These are phyloP conservation scores for Tachysurus vachellii DNA, from an alignment of 2,113 vertebrate genomes.

Conservation along the genomic window DNA sequence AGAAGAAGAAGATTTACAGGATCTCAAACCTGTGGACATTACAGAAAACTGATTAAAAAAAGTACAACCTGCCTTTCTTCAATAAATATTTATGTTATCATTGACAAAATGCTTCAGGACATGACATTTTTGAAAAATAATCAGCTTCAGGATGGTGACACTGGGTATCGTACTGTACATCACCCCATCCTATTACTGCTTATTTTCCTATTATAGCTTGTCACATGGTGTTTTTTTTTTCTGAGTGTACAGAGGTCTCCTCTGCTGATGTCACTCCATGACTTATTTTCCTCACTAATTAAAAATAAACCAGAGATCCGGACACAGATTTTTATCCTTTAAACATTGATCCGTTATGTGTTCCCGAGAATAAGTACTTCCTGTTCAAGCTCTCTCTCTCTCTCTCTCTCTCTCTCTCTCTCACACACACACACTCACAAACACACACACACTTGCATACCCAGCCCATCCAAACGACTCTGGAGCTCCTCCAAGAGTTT, in stretches of 20 bases:
- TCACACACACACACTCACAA: background rate
- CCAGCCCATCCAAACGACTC: slow-evolving; percentile 64
- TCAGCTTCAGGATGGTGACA: background rate
- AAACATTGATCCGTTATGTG: background rate
- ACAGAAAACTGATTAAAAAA: too few species aligned
- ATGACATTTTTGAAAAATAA: background rate
- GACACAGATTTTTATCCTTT: background rate
- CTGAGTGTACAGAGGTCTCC: background rate
- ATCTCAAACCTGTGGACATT: too few species aligned
- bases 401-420: too few species aligned
- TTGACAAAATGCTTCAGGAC: background rate
- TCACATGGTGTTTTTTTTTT: background rate
- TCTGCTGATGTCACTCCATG: background rate
- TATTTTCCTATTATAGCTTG: background rate
- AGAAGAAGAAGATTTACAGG: too few species aligned
- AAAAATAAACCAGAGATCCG: slow-evolving; percentile 7
- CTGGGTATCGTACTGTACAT: too few species aligned
- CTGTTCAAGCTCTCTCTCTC: background rate
- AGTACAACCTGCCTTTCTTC: too few species aligned
- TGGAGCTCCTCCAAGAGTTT: slow-evolving; percentile 67
- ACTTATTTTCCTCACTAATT: background rate
- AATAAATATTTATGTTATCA: too few species aligned
- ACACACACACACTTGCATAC: slow-evolving; percentile 54
- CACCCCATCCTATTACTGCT: background rate
- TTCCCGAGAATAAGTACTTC: background rate